phyloP scores from a whole-genome alignment of 2,113 vertebrate genomes.

The Dromas ardeola region DNA sequence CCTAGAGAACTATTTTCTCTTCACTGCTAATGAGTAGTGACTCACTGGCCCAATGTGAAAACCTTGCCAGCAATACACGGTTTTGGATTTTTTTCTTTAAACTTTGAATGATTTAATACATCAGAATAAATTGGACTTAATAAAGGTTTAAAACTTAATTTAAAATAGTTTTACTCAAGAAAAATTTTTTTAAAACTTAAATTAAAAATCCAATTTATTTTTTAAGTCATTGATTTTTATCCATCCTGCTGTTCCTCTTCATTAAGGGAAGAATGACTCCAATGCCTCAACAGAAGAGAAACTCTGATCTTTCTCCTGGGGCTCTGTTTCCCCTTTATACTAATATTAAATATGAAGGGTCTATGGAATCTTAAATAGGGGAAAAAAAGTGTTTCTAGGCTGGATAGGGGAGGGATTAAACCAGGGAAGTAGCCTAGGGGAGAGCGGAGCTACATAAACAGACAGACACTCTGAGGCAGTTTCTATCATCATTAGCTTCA shows the following conservation, averaged over 20 bases:
- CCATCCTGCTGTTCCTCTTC: conserved; percentile 49
- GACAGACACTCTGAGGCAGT: not conserved
- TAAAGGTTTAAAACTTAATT: not conserved
- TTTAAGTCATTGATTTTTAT: conserved; percentile 50
- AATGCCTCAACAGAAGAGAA: conserved; percentile 38
- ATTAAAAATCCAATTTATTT: conserved; percentile 42
- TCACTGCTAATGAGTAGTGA: not conserved
- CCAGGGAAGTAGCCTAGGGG: not conserved
- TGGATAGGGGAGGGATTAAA: conserved; percentile 20
- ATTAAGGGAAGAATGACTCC: conserved; percentile 37
- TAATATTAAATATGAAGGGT: conserved; percentile 52
- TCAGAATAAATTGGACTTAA: conserved; percentile 3
- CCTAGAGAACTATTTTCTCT: not conserved
- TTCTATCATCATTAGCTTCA: not conserved
- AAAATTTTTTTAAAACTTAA: not conserved
- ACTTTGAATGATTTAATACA: not conserved
- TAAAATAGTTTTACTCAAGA: not conserved
- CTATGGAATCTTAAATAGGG: conserved; percentile 20
- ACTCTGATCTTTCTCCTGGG: conserved; percentile 54
- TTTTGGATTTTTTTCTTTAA: not conserved
- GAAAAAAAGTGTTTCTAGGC: not conserved
- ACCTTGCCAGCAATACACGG: not conserved
- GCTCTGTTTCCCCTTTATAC: conserved; percentile 29
- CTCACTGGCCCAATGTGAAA: not conserved
- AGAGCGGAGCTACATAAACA: not conserved